Evolutionary conservation across 2,888 invertebrate species (phyloP).

Genomic region (Apomyelois bistriatella): DNA sequence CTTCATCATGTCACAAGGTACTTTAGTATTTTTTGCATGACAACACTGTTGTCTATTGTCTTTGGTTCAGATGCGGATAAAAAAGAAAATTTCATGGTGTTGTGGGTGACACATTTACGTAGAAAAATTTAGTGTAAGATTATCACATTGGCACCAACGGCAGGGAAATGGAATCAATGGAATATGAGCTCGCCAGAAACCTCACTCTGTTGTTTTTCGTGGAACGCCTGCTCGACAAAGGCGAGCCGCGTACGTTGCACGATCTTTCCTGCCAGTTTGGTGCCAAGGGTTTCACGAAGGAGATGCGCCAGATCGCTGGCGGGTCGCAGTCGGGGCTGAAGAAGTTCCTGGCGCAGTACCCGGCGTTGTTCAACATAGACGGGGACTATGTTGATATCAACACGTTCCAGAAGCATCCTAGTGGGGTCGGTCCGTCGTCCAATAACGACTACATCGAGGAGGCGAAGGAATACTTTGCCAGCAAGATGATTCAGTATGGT

Average conservation of each 20-base stretch:
- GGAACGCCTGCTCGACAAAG: conserved; percentile 98
- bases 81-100: conserved; percentile 77
- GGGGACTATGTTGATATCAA: conserved; percentile 95
- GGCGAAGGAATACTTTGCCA: conserved; percentile 98
- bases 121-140: conserved; percentile 75
- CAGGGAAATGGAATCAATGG: conserved; percentile 92
- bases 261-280: conserved; percentile 99
- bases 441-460: conserved; percentile 95
- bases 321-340: conserved; percentile 97
- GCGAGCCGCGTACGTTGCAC: conserved; percentile 96
- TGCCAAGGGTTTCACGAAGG: conserved; percentile 98
- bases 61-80: conserved; percentile 56
- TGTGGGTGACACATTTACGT: conserved; percentile 80
- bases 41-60: conserved; percentile 51
- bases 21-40: conserved; percentile 15
- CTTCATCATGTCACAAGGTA: neutral
- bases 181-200: conserved; percentile 96
- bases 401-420: conserved; percentile 83
- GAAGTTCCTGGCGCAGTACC: conserved; percentile 98
- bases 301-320: conserved; percentile 97
- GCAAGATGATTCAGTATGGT: conserved; percentile 97
- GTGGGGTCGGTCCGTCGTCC: conserved; percentile 81
- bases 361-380: conserved; percentile 96
- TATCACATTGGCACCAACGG: conserved; percentile 76
- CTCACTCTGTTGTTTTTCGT: conserved; percentile 98